These are phyloP conservation scores for Drosophila setosimentum DNA, from an alignment of 2,888 invertebrate genomes.

Conservation along the genomic window DNA sequence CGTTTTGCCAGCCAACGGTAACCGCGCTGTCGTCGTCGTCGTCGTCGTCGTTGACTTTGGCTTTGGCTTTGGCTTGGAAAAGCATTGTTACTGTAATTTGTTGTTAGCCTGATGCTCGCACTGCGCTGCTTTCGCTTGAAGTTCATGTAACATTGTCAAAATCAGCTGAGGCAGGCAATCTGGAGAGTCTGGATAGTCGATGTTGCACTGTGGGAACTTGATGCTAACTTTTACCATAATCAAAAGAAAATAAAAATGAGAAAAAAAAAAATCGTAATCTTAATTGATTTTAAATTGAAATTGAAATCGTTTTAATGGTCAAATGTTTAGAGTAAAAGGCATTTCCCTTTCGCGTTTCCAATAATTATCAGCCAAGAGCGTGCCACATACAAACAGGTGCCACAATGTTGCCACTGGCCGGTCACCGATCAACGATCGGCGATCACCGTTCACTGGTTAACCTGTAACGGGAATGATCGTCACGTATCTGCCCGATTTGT, in stretches of 20 bases:
- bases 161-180: conserved; percentile 47
- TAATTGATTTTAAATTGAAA: conserved; percentile 76
- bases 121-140: conserved; percentile 81
- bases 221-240: conserved; percentile 65
- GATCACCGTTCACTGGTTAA: conserved; percentile 18
- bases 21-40: conserved; percentile 44
- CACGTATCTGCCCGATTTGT: conserved; percentile 20
- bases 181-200: conserved; percentile 13
- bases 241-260: conserved; percentile 29
- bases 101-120: conserved; percentile 57
- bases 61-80: conserved; percentile 52
- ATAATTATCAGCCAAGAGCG: conserved; percentile 6
- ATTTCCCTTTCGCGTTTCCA: conserved; percentile 70
- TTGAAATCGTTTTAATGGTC: conserved; percentile 54
- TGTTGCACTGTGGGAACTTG: conserved; percentile 52
- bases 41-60: conserved; percentile 16
- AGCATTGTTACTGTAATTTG: conserved; percentile 73
- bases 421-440: background rate
- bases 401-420: conserved; percentile 3
- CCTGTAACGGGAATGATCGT: conserved; percentile 20
- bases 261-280: conserved; percentile 59
- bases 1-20: conserved; percentile 75
- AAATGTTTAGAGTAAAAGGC: conserved; percentile 63
- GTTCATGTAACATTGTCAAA: conserved; percentile 84
- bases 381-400: conserved; percentile 31